phyloP scores from a whole-genome alignment of 2,888 invertebrate species.

The Drosophila maculinotata region DNA sequence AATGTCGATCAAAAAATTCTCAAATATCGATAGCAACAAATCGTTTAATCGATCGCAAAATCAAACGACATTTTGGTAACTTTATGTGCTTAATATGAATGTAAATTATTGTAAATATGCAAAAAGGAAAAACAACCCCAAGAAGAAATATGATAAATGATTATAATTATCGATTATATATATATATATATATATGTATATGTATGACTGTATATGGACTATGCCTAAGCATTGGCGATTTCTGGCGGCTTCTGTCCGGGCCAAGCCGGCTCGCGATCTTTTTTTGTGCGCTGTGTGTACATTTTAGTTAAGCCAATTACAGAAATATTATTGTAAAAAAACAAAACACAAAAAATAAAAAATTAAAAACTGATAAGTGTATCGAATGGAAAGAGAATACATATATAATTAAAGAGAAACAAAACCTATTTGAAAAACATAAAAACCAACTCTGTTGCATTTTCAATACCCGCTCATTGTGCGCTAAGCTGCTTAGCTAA shows the following conservation, averaged over 20 bases:
- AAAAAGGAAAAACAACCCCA: constrained; percentile 7
- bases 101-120: constrained; percentile 78
- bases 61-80: constrained; percentile 32
- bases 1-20: constrained; percentile 1
- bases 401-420: constrained; percentile 59
- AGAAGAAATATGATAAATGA: constrained; percentile 20
- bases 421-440: constrained; percentile 52
- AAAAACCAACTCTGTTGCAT: constrained; percentile 24
- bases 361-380: constrained; percentile 26
- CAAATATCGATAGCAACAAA: constrained; percentile 18
- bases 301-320: constrained; percentile 72
- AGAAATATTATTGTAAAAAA: constrained; percentile 62
- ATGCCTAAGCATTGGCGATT: constrained; percentile 64
- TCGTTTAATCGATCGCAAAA: background rate
- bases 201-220: constrained; percentile 59
- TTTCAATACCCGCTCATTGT: constrained; percentile 29
- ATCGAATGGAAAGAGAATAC: constrained; percentile 32
- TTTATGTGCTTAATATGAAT: constrained; percentile 64
- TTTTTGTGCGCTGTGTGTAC: constrained; percentile 66
- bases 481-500: constrained; percentile 40
- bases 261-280: constrained; percentile 49
- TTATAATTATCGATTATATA: constrained; percentile 40
- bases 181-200: constrained; percentile 43
- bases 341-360: constrained; percentile 5
- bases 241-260: constrained; percentile 25